phyloP scores from a whole-genome alignment of 2,888 invertebrate species.

The Eupithecia abbreviata region DNA sequence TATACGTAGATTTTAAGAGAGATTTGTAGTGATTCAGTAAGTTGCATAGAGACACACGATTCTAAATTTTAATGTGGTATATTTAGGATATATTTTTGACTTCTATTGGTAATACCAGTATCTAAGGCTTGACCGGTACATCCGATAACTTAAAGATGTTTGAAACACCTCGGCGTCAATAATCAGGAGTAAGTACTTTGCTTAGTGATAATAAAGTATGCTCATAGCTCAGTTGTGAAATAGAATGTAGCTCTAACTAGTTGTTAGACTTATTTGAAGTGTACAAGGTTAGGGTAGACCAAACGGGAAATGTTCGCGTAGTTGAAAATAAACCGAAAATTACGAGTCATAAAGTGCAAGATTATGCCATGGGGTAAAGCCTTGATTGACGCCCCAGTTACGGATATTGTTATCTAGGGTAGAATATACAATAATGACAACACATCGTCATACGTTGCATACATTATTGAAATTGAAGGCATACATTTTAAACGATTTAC shows the following conservation, averaged over 20 bases:
- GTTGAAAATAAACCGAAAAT: neutral
- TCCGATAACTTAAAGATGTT: constrained; percentile 55
- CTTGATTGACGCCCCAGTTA: neutral
- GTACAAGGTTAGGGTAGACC: constrained; percentile 37
- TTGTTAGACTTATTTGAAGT: constrained; percentile 67
- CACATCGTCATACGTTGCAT: no score
- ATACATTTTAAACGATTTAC: no score
- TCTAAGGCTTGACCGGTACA: constrained; percentile 65
- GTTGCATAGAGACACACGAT: constrained; percentile 60
- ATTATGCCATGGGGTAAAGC: neutral
- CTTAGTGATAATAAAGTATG: constrained; percentile 80
- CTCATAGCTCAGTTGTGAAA: constrained; percentile 81
- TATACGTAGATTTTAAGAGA: constrained; percentile 60
- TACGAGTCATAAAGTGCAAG: neutral
- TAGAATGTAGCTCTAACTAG: constrained; percentile 78
- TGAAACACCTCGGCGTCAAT: constrained; percentile 60
- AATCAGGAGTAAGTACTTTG: constrained; percentile 68
- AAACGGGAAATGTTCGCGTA: neutral
- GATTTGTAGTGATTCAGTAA: constrained; percentile 61
- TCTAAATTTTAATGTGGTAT: constrained; percentile 70
- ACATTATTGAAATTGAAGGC: no score
- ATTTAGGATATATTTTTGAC: constrained; percentile 72
- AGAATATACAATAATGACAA: no score
- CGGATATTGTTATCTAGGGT: no score
- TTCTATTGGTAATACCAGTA: constrained; percentile 56